phyloP scores from a whole-genome alignment of 2,888 invertebrate genomes.

The Harpalus rufipes region DNA sequence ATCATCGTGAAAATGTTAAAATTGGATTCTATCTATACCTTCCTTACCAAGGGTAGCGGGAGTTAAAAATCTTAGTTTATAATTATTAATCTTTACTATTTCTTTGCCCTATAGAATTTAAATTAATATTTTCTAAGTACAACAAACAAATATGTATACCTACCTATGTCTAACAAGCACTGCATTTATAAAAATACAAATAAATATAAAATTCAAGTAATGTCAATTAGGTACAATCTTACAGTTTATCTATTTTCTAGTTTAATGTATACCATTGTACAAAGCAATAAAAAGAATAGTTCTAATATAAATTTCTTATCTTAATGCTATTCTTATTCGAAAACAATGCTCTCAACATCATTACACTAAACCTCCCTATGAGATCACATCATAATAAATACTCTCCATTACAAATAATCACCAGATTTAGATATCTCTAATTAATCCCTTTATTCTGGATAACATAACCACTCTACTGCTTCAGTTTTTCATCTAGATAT shows the following conservation, averaged over 20 bases:
- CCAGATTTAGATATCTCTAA: neutral
- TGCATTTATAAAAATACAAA: no score
- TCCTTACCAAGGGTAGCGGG: no score
- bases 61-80: no score
- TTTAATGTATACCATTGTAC: neutral
- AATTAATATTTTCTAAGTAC: no score
- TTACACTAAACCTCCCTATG: neutral
- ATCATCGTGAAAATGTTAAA: no score
- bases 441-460: conserved; percentile 3
- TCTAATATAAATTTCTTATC: neutral
- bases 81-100: no score
- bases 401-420: conserved; percentile 12
- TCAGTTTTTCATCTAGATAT: conserved; percentile 21
- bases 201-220: neutral
- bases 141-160: no score
- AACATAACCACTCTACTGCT: neutral
- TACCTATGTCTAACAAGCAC: no score
- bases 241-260: neutral
- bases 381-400: neutral
- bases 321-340: neutral
- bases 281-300: neutral
- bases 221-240: neutral
- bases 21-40: no score
- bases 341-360: conserved; percentile 6
- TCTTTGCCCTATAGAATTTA: no score